Evolutionary conservation across 2,888 invertebrate species (phyloP), one percentile per base, ranked within the genome.

Genomic region (Dicyrtoma fusca): DNA sequence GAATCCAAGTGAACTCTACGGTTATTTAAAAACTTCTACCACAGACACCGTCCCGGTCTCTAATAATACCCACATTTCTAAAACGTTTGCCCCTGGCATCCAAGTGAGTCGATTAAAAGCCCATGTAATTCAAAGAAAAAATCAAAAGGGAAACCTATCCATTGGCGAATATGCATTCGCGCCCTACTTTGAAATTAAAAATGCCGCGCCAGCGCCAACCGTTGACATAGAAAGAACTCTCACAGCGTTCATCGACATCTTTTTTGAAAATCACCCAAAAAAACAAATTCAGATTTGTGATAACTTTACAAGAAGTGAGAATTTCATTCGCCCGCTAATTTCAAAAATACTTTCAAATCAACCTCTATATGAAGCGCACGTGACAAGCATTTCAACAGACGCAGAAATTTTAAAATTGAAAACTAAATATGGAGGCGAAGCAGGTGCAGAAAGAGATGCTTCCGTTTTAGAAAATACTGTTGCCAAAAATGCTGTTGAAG

Each of bases 11-110:
- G 66, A 19, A 23, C 66, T 66, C 3, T 17, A 51, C 10, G n/a
- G 2, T 5, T 66, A 26, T 17, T 21, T 66, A 21, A 19, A 49
- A 4, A 21, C 45, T 17, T 47, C 34, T 19, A n/a, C 42, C 17
- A 55, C 44, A 3, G 17, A 49, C 14, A 49, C 3, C 14, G 14
- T 17, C 10, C 73, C 44, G 2, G 85, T 86, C 0, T 85, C 85
- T 69, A 85, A 85, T 17, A 83, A 87, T 73, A 84, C 85, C 4
- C 84, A 85, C 77, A 49, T 49, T 11, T 3, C 3, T 49, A 6
- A 4, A n/a, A 49, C 17, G 17, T 49, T 49, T 49, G 17, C 17
- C 17, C 17, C 17, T 6, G 14, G 14, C 3, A 17, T 49, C 11
- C 17, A 14, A 49, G 49, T 14, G 14, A 17, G 3, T 49, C 49